These are phyloP conservation scores for Danaus melanippus DNA, from an alignment of 1,140 invertebrate species.

Conservation along the genomic window DNA sequence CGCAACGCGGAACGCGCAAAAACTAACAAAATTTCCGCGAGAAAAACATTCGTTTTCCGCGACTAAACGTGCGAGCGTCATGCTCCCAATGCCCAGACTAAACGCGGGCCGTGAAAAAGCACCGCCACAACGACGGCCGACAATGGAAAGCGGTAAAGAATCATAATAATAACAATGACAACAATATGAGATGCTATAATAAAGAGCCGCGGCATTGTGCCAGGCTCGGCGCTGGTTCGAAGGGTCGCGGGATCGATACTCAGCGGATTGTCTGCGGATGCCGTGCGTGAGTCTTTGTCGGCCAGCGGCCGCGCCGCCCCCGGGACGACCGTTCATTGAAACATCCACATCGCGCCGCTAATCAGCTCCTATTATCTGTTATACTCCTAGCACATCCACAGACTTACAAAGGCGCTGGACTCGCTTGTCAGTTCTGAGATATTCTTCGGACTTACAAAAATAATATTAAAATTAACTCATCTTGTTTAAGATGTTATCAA, in stretches of 20 bases:
- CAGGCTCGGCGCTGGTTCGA: conserved; percentile 58
- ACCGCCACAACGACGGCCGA: conserved; percentile 67
- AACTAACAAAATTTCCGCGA: conserved; percentile 51
- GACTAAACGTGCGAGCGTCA: conserved; percentile 65
- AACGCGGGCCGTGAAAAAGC: conserved; percentile 68
- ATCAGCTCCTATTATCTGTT: conserved; percentile 45
- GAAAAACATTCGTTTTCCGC: conserved; percentile 64
- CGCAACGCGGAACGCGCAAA: conserved; percentile 31
- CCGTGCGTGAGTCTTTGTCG: conserved; percentile 57
- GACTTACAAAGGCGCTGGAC: too few species aligned
- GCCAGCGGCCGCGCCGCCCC: conserved; percentile 41
- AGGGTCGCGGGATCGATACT: conserved; percentile 69
- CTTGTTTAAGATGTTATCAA: too few species aligned
- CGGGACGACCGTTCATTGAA: conserved; percentile 39
- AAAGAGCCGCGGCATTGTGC: conserved; percentile 69
- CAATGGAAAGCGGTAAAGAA: conserved; percentile 72
- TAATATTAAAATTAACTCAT: too few species aligned
- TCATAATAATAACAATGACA: conserved; percentile 73
- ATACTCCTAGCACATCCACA: conserved; percentile 10
- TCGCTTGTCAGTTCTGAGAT: too few species aligned
- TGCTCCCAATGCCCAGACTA: conserved; percentile 69
- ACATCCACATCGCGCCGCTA: conserved; percentile 31
- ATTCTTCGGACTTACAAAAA: too few species aligned
- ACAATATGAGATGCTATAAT: conserved; percentile 73
- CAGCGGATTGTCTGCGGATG: conserved; percentile 60